Percentiles rank a stretch among this genome's conserved stretches.
These are phyloP conservation scores for Strigamia crassipes DNA, from an alignment of 2,888 invertebrate genomes.

Conservation along the genomic window DNA sequence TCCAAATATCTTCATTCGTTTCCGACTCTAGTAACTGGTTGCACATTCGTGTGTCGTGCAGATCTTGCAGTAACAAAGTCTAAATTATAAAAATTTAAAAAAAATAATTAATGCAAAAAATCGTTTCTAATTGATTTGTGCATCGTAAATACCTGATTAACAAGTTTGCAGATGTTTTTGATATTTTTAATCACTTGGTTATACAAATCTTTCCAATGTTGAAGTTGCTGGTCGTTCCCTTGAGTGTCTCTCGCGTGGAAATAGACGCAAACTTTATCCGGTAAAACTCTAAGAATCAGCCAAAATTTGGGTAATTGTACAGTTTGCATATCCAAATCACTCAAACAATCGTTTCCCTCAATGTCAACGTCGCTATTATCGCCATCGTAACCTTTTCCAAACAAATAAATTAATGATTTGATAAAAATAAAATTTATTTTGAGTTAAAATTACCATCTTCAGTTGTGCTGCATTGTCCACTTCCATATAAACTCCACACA, in stretches of 20 bases:
- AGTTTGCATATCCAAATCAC: slow-evolving; percentile 63
- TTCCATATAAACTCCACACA: slow-evolving; percentile 55
- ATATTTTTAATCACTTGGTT: slow-evolving; percentile 64
- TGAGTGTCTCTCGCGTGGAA: slow-evolving; percentile 65
- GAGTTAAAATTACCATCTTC: slow-evolving; percentile 54
- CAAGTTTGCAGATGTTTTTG: slow-evolving; percentile 66
- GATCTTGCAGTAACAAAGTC: slow-evolving; percentile 69
- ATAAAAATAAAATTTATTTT: slow-evolving; percentile 8
- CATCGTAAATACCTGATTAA: slow-evolving; percentile 63
- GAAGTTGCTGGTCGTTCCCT: slow-evolving; percentile 53
- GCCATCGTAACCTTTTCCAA: slow-evolving; percentile 66
- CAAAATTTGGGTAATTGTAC: slow-evolving; percentile 71
- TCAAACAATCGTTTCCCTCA: slow-evolving; percentile 64
- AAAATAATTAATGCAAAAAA: background rate
- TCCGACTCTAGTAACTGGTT: slow-evolving; percentile 71
- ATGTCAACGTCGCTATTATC: slow-evolving; percentile 68
- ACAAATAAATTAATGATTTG: too few relatives aligned
- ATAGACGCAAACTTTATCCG: slow-evolving; percentile 67
- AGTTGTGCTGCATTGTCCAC: slow-evolving; percentile 53
- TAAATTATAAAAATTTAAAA: slow-evolving; percentile 57
- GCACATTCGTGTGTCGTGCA: slow-evolving; percentile 70
- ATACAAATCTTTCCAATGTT: slow-evolving; percentile 55
- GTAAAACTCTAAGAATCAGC: slow-evolving; percentile 69
- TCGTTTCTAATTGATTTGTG: background rate
- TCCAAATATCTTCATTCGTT: slow-evolving; percentile 63